phyloP scores from a whole-genome alignment of 2,113 vertebrate species.

The Rhea pennata region DNA sequence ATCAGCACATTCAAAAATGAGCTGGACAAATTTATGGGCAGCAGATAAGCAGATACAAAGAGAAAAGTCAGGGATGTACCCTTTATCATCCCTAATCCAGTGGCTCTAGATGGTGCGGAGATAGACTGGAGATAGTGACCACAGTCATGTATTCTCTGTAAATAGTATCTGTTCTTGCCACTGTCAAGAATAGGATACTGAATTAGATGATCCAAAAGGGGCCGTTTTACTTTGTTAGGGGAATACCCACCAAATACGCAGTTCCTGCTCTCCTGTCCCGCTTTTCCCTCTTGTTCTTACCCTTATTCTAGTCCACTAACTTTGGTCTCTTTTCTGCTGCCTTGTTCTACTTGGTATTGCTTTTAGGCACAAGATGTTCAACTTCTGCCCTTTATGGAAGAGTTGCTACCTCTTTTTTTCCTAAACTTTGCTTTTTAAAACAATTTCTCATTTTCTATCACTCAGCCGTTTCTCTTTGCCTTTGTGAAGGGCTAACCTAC shows the following conservation, averaged over 20 bases:
- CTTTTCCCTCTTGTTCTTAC: background rate
- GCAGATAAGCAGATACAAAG: background rate
- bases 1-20: background rate
- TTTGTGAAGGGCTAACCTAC: conserved; percentile 27
- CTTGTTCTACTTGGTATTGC: background rate
- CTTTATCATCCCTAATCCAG: background rate
- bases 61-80: background rate
- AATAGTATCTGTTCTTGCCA: background rate
- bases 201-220: background rate
- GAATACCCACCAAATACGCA: background rate
- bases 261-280: background rate
- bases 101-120: background rate
- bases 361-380: background rate
- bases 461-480: background rate
- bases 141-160: background rate
- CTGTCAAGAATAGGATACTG: background rate
- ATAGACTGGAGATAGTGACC: background rate
- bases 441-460: background rate
- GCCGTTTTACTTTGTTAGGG: background rate
- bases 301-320: background rate
- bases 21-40: background rate
- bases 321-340: background rate
- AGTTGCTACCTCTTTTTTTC: background rate
- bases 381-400: background rate
- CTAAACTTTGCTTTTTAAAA: background rate